phyloP scores from a whole-genome alignment of 2,797 vertebrate species.

The Crypturellus tataupa region DNA sequence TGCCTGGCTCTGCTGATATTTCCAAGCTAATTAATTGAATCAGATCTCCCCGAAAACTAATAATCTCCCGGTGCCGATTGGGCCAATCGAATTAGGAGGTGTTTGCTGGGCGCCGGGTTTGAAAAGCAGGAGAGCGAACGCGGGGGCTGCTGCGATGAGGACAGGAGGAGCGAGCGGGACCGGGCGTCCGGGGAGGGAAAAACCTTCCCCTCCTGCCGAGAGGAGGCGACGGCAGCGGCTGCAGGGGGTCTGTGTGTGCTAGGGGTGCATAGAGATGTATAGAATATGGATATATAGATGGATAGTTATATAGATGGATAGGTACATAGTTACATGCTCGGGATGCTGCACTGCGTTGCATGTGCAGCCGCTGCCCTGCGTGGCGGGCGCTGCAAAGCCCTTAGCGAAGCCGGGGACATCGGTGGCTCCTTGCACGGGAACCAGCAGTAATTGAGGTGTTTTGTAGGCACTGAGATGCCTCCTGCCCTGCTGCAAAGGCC shows the following conservation, averaged over 20 bases:
- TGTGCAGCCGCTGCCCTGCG: not conserved
- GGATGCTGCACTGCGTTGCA: not conserved
- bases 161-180: fast-evolving
- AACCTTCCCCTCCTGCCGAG: not conserved
- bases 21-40: slow-evolving; percentile 81
- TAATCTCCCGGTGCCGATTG: slow-evolving; percentile 52
- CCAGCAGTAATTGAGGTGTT: no score
- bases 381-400: not conserved
- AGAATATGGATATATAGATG: no score
- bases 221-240: not conserved
- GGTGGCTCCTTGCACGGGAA: no score
- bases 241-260: no score
- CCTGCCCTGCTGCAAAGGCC: not conserved
- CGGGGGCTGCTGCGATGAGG: not conserved
- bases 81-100: slow-evolving; percentile 53
- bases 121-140: not conserved
- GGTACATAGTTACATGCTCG: no score
- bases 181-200: not conserved
- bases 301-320: no score
- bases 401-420: no score
- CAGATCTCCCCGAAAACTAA: slow-evolving; percentile 73
- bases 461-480: not conserved
- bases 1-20: slow-evolving; percentile 78
- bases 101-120: not conserved
- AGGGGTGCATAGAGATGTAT: not conserved